Evolutionary conservation across 1,140 invertebrate species (phyloP).

Genomic region (Brachionus manjavacas): DNA sequence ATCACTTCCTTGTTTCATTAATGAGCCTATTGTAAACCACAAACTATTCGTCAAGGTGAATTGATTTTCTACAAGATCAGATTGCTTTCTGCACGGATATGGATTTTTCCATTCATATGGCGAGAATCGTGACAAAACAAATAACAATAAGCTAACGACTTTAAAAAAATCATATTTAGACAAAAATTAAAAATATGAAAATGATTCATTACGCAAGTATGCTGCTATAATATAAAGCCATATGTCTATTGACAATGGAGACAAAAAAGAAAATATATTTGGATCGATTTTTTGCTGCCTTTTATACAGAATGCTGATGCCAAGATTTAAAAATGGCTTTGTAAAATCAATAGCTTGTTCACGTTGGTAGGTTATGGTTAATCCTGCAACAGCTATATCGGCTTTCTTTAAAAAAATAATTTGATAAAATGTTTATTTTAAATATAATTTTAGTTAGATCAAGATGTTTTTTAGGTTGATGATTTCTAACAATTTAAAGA

Average conservation of each 20-base stretch:
- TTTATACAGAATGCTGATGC: constrained; percentile 62
- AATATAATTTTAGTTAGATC: not conserved
- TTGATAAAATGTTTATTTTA: not conserved
- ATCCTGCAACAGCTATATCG: constrained; percentile 81
- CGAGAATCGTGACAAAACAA: constrained; percentile 90
- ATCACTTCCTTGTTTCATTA: constrained; percentile 51
- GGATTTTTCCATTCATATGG: constrained; percentile 95
- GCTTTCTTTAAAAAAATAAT: constrained; percentile 67
- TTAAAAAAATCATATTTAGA: not conserved
- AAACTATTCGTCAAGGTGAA: constrained; percentile 86
- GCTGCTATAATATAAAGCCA: constrained; percentile 57
- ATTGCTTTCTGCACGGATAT: constrained; percentile 77
- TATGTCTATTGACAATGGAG: constrained; percentile 51
- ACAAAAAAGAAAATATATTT: constrained; percentile 39
- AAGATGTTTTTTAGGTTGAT: no score
- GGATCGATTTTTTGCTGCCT: constrained; percentile 65
- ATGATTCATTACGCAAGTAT: constrained; percentile 51
- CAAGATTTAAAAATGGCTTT: constrained; percentile 83
- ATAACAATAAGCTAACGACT: constrained; percentile 83
- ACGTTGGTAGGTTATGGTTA: constrained; percentile 86
- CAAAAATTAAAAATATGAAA: not conserved
- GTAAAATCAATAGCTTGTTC: constrained; percentile 90
- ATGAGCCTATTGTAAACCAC: constrained; percentile 81
- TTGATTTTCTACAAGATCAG: constrained; percentile 76
- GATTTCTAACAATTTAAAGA: no score